These are phyloP conservation scores for Sepiola atlantica DNA, from an alignment of 2,888 invertebrate genomes.

Conservation along the genomic window DNA sequence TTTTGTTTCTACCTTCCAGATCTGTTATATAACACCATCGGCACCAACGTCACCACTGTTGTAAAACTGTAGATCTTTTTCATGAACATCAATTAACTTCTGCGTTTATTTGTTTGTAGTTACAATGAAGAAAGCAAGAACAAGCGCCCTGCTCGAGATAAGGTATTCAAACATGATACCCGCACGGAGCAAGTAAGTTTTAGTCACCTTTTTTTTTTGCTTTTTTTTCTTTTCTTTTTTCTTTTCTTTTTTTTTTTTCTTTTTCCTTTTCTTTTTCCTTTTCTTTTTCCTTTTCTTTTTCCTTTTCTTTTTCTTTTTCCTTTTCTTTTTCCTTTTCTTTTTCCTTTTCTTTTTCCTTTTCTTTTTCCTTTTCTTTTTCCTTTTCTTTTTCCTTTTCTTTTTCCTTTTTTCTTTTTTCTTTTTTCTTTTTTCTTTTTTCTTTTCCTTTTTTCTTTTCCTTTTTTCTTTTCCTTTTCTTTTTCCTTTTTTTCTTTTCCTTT, in stretches of 20 bases:
- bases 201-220: not conserved
- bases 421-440: too few species aligned
- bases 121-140: conserved; percentile 44
- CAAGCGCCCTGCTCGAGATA: conserved; percentile 37
- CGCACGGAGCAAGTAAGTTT: conserved; percentile 35
- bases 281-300: too few species aligned
- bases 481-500: too few species aligned
- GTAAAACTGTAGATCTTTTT: not conserved
- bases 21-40: not conserved
- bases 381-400: too few species aligned
- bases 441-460: too few species aligned
- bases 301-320: too few species aligned
- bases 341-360: too few species aligned
- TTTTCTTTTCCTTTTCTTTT: too few species aligned
- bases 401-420: too few species aligned
- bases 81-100: not conserved
- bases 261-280: not conserved
- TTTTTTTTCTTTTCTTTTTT: not conserved
- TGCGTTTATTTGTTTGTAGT: not conserved
- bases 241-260: too few species aligned
- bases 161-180: conserved; percentile 36
- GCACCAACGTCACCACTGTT: not conserved
- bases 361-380: too few species aligned
- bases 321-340: too few species aligned
- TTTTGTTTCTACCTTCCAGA: not conserved